Evolutionary conservation across 2,888 invertebrate species (phyloP).

Genomic region (Amphipoea lucens): DNA sequence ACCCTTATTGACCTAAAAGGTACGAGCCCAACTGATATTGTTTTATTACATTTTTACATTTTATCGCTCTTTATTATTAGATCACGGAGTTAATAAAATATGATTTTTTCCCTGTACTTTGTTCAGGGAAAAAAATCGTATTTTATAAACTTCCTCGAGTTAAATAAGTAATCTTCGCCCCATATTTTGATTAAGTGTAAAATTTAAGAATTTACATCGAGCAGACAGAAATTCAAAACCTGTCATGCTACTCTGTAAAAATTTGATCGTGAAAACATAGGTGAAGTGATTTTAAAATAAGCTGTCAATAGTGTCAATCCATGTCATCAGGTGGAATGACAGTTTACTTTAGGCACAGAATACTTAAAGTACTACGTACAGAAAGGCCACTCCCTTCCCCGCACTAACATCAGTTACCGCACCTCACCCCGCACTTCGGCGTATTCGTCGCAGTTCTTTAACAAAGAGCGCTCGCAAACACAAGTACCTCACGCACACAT

Average conservation of each 20-base stretch:
- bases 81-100: neutral
- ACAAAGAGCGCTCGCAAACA: no score
- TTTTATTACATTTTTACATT: slow-evolving; percentile 50
- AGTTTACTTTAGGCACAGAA: neutral
- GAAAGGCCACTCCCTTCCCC: no score
- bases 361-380: no score
- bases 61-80: slow-evolving; percentile 27
- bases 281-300: neutral
- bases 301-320: neutral
- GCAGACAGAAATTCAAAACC: neutral
- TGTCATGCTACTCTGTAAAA: neutral
- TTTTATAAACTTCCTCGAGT: no score
- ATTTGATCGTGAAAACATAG: neutral
- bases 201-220: neutral
- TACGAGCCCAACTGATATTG: slow-evolving; percentile 20
- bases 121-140: neutral
- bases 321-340: neutral
- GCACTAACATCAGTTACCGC: no score
- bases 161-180: neutral
- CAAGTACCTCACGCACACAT: no score
- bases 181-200: neutral
- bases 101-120: neutral
- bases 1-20: slow-evolving; percentile 46
- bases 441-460: no score
- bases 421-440: no score